These are phyloP conservation scores for Gephyroberyx darwinii DNA, from an alignment of 2,797 vertebrate species.

Conservation along the genomic window DNA sequence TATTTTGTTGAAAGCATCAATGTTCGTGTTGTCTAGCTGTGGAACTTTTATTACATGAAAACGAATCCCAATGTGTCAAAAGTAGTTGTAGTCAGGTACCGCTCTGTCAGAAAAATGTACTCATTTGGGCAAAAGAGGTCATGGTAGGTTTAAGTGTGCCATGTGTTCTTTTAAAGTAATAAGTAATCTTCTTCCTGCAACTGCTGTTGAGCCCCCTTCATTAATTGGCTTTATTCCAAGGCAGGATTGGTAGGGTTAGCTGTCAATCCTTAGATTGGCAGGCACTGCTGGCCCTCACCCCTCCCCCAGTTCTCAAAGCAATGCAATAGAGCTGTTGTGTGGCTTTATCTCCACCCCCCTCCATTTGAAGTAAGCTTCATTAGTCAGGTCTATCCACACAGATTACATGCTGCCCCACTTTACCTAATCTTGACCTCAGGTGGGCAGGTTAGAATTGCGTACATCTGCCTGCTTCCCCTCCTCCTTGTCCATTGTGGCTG, in stretches of 20 bases:
- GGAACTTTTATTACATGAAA: neutral
- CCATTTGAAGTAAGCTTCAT: slow-evolving; percentile 72
- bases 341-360: slow-evolving; percentile 62
- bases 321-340: slow-evolving; percentile 53
- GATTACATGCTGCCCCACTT: slow-evolving; percentile 62
- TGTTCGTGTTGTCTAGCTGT: too few species aligned
- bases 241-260: slow-evolving; percentile 55
- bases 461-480: neutral
- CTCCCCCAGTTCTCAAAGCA: slow-evolving; percentile 55
- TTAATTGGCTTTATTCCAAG: slow-evolving; percentile 74
- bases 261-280: slow-evolving; percentile 68
- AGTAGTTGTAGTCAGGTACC: neutral
- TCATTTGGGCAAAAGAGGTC: slow-evolving; percentile 7
- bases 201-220: slow-evolving; percentile 53
- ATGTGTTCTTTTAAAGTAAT: slow-evolving; percentile 55
- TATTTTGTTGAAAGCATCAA: too few species aligned
- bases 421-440: slow-evolving; percentile 42
- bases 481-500: neutral
- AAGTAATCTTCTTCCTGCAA: slow-evolving; percentile 67
- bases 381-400: slow-evolving; percentile 52
- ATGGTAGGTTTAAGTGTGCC: neutral
- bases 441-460: slow-evolving; percentile 11
- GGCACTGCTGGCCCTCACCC: slow-evolving; percentile 45
- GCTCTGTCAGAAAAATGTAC: neutral
- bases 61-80: slow-evolving; percentile 14